These are phyloP conservation scores for Cassiopea xamachana DNA, from an alignment of 30 jellyfish, hydroid and myxozoan genomes.

Conservation along the genomic window DNA sequence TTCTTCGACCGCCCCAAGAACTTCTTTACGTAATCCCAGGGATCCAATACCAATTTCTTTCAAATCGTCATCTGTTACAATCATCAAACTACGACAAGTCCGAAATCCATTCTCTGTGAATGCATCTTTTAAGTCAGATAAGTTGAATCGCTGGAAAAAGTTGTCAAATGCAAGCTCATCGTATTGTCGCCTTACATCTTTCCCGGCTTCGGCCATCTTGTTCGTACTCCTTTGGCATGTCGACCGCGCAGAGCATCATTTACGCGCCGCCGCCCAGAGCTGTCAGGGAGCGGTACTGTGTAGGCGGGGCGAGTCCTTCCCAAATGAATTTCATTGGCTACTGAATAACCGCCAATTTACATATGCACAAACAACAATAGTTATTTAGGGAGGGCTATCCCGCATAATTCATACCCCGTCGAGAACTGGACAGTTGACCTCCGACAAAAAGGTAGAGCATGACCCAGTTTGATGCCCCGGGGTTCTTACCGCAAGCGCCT, in stretches of 20 bases:
- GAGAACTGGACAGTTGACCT: constrained; percentile 73
- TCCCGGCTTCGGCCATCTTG: constrained; percentile 82
- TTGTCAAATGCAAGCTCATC: constrained; percentile 75
- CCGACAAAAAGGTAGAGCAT: constrained; percentile 4
- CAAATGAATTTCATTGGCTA: constrained; percentile 58
- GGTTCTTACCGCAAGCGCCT: constrained; percentile 9
- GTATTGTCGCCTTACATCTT: constrained; percentile 54
- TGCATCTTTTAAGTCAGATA: constrained; percentile 48
- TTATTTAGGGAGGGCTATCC: constrained; percentile 56
- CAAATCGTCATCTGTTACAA: constrained; percentile 65
- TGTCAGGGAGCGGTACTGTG: constrained; percentile 80
- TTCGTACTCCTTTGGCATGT: constrained; percentile 23
- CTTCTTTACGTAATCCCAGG: constrained; percentile 80
- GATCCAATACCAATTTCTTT: constrained; percentile 71
- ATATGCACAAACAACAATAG: constrained; percentile 39
- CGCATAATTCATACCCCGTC: constrained; percentile 67
- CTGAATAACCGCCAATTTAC: constrained; percentile 71
- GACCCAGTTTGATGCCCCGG: constrained; percentile 36
- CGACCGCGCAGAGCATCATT: constrained; percentile 68
- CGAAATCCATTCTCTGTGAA: constrained; percentile 70
- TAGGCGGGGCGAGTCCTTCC: constrained; percentile 81
- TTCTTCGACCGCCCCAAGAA: constrained; percentile 86
- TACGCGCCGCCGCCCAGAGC: constrained; percentile 74
- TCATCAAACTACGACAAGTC: constrained; percentile 79
- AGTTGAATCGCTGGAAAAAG: constrained; percentile 72